A percentile compares a stretch with the other conserved stretches of the same genome.
Evolutionary conservation across 2,888 invertebrate species (phyloP).

Genomic region (Aspidiotus destructor): DNA sequence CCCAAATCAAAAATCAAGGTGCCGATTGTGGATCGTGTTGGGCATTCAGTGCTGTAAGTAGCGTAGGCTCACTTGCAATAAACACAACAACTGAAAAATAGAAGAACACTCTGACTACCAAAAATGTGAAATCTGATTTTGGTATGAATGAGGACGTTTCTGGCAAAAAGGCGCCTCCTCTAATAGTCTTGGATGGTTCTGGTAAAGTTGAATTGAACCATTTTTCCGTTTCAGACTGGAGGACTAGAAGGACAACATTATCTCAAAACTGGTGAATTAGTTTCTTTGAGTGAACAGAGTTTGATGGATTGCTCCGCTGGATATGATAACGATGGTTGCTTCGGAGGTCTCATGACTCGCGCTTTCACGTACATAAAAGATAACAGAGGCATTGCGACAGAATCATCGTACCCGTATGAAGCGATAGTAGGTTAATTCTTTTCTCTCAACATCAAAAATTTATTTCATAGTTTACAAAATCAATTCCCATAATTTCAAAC

Average conservation of each 20-base stretch:
- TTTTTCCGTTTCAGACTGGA: constrained; percentile 58
- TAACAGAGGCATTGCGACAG: constrained; percentile 81
- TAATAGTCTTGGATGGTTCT: too few relatives aligned
- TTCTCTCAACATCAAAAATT: background rate
- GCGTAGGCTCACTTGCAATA: too few relatives aligned
- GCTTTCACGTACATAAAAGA: constrained; percentile 75
- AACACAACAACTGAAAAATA: too few relatives aligned
- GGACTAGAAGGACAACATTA: constrained; percentile 80
- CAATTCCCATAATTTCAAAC: background rate
- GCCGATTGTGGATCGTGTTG: too few relatives aligned
- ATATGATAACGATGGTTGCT: constrained; percentile 83
- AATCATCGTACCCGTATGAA: constrained; percentile 77
- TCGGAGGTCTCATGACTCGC: constrained; percentile 73
- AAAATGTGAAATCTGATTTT: too few relatives aligned
- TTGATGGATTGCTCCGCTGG: constrained; percentile 73
- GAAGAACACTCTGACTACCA: too few relatives aligned
- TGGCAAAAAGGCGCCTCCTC: too few relatives aligned
- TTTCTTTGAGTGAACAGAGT: constrained; percentile 86
- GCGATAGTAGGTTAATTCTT: constrained; percentile 46
- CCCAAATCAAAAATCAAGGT: too few relatives aligned
- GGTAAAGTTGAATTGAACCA: too few relatives aligned
- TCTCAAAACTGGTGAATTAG: constrained; percentile 63
- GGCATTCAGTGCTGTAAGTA: too few relatives aligned
- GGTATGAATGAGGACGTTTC: too few relatives aligned
- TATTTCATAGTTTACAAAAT: background rate